Evolutionary conservation across 2,113 vertebrate genomes (phyloP).

Genomic region (Cettia cetti): DNA sequence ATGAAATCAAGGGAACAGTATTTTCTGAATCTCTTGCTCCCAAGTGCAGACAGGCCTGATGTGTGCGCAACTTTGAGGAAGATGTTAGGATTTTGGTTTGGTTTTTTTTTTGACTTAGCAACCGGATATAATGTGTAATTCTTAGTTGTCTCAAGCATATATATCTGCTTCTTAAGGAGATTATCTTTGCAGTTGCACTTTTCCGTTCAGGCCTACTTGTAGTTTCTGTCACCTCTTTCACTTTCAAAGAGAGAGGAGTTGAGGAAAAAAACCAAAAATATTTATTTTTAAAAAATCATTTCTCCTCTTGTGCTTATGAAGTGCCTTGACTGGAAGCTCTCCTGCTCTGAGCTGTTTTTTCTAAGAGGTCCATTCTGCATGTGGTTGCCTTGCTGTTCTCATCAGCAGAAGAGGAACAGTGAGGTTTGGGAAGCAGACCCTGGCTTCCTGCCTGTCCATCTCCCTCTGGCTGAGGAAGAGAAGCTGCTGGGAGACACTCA

Average conservation of each 20-base stretch:
- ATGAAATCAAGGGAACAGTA: not conserved
- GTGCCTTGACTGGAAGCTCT: not conserved
- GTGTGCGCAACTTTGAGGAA: not conserved
- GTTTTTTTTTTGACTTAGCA: not conserved
- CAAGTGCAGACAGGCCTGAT: not conserved
- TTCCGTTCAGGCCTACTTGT: not conserved
- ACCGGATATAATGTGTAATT: not conserved
- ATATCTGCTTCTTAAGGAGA: not conserved
- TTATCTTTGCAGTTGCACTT: not conserved
- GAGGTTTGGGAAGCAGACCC: not conserved
- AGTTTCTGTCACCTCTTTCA: not conserved
- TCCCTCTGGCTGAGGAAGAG: not conserved
- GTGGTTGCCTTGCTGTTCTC: not conserved
- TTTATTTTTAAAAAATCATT: not conserved
- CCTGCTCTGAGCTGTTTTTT: not conserved
- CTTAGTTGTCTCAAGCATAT: not conserved
- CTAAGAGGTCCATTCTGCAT: not conserved
- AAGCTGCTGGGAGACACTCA: not conserved
- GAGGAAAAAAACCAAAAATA: not conserved
- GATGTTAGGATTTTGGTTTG: not conserved
- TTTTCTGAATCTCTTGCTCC: not conserved
- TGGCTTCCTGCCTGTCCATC: not conserved
- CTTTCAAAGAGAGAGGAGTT: not conserved
- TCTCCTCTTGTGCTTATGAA: not conserved
- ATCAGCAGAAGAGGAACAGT: not conserved